Evolutionary conservation across 1,140 invertebrate genomes (phyloP), one percentile per base, ranked within the genome.

Genomic region (Trichoplusia ni): DNA sequence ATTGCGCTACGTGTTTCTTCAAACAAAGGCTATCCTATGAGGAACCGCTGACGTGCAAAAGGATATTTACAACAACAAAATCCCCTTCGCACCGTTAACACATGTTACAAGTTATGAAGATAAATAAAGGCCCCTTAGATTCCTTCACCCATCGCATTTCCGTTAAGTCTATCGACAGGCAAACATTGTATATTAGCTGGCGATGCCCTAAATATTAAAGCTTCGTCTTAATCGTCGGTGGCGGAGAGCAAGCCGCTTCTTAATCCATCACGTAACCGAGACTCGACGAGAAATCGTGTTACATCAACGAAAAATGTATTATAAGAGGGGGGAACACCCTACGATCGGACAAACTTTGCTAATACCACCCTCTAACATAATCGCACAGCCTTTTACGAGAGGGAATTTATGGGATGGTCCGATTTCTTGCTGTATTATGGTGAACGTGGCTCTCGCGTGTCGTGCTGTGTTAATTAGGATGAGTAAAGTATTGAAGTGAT

Each of bases 261-360:
- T 91, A 91, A 91, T 91, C 90, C 89, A 89, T 91, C 90, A 91
- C 90, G 90, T 91, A 91, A 90, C 86, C 79, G 84, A 82, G 79
- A 87, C 83, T 84, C 88, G 83, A 83, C 90, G 89, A 90, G 89
- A 91, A 91, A 91, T 90, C 90, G 90, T 90, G 90, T 90, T 90
- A 89, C 88, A 90, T 90, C 89, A 91, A 91, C 90, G 90, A 91
- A 91, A 91, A 91, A 91, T 91, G 89, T 91, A 91, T 91, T 91
- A 84, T 75, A 85, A 81, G 79, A 78, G 81, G 81, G 77, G 79
- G 53, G 38, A n/a, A n/a, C 69, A 69, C 71, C 83, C 84, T 75
- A 44, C 75, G 65, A 90, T 89, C 88, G 86, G 88, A 87, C 88
- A 88, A 90, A 90, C 86, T 90, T 90, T 89, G 86, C 88, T 90